Base-by-base conservation (phyloP, 35 echinoderm and acorn worm genomes). In the Eucidaris tribuloides region DNA sequence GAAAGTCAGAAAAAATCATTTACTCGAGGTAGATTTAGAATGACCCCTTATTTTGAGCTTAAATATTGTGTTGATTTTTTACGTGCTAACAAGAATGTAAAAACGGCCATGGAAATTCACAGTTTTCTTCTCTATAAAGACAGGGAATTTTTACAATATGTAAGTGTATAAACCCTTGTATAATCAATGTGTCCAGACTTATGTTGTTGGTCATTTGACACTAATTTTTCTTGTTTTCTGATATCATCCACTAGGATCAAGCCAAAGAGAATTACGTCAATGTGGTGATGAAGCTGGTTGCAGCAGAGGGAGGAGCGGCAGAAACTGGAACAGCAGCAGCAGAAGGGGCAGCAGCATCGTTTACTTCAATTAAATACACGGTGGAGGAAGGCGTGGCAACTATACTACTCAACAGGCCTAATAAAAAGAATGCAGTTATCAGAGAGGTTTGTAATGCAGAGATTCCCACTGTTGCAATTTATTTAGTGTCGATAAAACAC, bases 351-450 rank as follows among this genome's bases (percentile, higher is more conserved):
- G 37, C 62, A 11, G 18, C 14, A 20, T 41, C 62, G 37, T 65
- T 29, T 59, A 55, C 65, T 57, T 33, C 44, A 37, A n/a, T 97
- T 36, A 37, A 81, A 37, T 42, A 90, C 29, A 58, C 60, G 54
- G 46, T 87, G 15, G 79, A 88, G 13, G 65, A 79, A 57, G 85
- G 85, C n/a, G 76, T 88, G 46, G 86, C 79, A 37, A 97, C 54
- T 13, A 97, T 97, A 22, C 74, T 79, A 41, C 64, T 97, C 18
- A 97, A 97, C 40, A 87, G 94, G 46, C 94, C 94, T 28, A 60
- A 80, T 5, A 85, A 84, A 52, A 91, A 92, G 76, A 97, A 97
- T 84, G 85, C 94, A 19, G 7, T 97, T 11, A 92, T 72, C 1
- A 40, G 42, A 45, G 84, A 84, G 23, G 94, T 97, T 63, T 55